Evolutionary conservation across 1,140 invertebrate species (phyloP), one percentile per base, ranked within the genome.

Genomic region (Varroa destructor): DNA sequence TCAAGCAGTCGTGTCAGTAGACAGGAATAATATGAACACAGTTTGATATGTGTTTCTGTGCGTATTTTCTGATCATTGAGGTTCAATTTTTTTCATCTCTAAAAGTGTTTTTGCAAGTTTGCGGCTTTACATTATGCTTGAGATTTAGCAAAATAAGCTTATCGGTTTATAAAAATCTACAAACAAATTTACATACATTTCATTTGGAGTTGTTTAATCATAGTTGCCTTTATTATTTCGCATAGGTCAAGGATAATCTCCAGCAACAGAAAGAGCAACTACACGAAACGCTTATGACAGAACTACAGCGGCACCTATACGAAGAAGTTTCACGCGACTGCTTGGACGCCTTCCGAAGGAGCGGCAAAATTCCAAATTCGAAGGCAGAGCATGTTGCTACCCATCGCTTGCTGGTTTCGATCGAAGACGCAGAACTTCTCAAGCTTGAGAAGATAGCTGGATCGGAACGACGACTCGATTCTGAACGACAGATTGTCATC

Each of bases 251-350:
- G 51, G 46, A 73, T 46, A 72, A 55, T 73, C 64, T 71, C 3
- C 71, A 72, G 55, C 56, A 8, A 43, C 51, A n/a, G 67, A 71
- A 61, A 61, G 73, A 86, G 81, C 84, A 87, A 79, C 77, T 91
- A 1, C 87, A 88, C 78, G 80, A 85, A 51, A 84, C 83, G 74
- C 76, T 90, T 61, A 81, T 89, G 56, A 84, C 88, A 73, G 88
- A 90, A 78, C 78, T 91, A 12, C 86, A 85, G 74, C 81, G 83
- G 67, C 87, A 89, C 78, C 82, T 91, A 56, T 91, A 90, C 77
- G 81, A 67, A 43, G 61, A 67, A 8, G 61, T 67, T 10, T 43
- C 61, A 67, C 85, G n/a, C 83, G 84, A 76, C 83, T 85, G 5
- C 83, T 83, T 1, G 82, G 81, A 75, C 84, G 86, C 74, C 81